Evolutionary conservation across 2,113 vertebrate genomes (phyloP), one percentile per base, ranked within the genome.

Genomic region (Aplodontia rufa): DNA sequence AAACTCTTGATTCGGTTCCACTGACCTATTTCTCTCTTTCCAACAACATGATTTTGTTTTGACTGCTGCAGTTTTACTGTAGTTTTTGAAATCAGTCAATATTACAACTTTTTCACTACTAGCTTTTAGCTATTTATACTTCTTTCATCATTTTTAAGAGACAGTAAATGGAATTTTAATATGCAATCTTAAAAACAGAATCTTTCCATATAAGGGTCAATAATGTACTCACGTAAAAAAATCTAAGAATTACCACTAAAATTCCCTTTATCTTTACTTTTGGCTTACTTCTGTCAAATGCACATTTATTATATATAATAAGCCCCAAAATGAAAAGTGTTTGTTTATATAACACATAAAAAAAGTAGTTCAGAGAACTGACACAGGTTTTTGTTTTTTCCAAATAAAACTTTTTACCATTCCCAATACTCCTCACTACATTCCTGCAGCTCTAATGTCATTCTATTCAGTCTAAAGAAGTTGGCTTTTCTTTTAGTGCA

Each of bases 181-280:
- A 84, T 72, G 11, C n/a, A 91, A 71, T 10, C 30, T 82, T n/a
- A 62, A n/a, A 4, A 81, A 5, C 20, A 83, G 5, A 75, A 47
- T 85, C 20, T 58, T 49, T 49, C n/a, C 45, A 58, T 37, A 7
- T 62, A 40, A 91, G 10, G 79, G 22, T 92, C 58, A 88, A 76
- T 60, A 88, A 1, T 91, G 22, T 49, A 75, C 40, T 94, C 53
- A 76, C 62, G 20, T 87, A 83, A 88, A 94, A 83, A 88, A 94
- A 81, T 37, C 4, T 16, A 91, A 76, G 42, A 51, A 45, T 40
- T 42, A 26, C 5, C 45, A 58, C 6, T 45, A 78, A 68, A 81
- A 89, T 75, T 80, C 51, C 53, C 72, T 66, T 86, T 84, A 53
- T 68, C 35, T 92, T 89, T 24, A 72, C 40, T 87, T 83, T 40